Evolutionary conservation across 1,140 invertebrate species (phyloP), one percentile per base, ranked within the genome.

Genomic region (Dendroctonus valens): DNA sequence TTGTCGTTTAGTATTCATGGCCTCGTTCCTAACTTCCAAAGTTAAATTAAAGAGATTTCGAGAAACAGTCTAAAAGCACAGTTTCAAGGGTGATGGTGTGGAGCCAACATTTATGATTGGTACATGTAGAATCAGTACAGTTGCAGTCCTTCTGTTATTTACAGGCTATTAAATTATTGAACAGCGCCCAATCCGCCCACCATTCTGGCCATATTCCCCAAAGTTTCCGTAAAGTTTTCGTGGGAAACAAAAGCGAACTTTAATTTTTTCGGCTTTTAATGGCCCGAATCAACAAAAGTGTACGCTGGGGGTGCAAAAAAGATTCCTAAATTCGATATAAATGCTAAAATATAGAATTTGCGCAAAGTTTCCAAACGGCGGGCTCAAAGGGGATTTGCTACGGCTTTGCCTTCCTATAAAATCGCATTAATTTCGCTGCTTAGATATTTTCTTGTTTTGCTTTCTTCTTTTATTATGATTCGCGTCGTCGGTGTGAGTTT

Each of bases 331-430:
- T 58, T 58, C 55, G 40, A 58, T 58, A 58, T 58, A 58, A 58
- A 58, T 58, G 55, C 55, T 58, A 58, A 58, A 58, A 58, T 58
- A 58, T 42, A 58, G 55, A 58, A 58, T 58, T 40, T 58, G 37
- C 55, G 40, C 55, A 44, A 44, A 58, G 55, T 58, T 58, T 58
- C 55, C 12, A n/a, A 39, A 15, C 39, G 55, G 11, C 8, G 9
- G 41, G 14, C 55, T 58, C 55, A 42, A 58, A 58, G 14, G 55
- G 55, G 55, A 58, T 58, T 58, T 58, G 39, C 12, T 14, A 11
- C 40, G 39, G 39, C 8, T 41, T 44, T 58, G 15, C 55, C 41
- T 58, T 55, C 15, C 53, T 55, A 58, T 58, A n/a, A 58, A 58
- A 58, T 58, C 55, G 40, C 55, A 58, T 58, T 58, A 58, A 44